phyloP scores from a whole-genome alignment of 2,797 vertebrate species.

The Acomys russatus region DNA sequence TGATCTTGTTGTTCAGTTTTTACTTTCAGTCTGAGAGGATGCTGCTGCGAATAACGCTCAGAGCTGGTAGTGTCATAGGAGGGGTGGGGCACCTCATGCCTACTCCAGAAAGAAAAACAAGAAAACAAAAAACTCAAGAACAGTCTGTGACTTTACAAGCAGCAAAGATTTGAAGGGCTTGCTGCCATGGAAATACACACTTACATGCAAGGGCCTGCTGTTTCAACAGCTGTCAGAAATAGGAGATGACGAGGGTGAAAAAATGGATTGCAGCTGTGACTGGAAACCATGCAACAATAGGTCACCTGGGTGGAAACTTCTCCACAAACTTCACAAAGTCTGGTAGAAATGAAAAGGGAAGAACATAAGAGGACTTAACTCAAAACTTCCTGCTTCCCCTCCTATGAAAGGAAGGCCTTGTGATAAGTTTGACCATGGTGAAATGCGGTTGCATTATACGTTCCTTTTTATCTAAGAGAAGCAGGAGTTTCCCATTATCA shows the following conservation, averaged over 20 bases:
- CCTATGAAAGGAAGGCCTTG: not conserved
- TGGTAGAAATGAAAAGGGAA: not conserved
- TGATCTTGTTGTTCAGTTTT: not conserved
- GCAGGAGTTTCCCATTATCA: not conserved
- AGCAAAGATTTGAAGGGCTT: not conserved
- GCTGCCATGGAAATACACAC: not conserved
- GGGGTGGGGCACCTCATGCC: not conserved
- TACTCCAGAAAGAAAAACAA: not conserved
- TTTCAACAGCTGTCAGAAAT: slow-evolving; percentile 10
- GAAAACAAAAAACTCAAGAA: not conserved
- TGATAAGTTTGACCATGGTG: not conserved
- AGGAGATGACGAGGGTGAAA: slow-evolving; percentile 14
- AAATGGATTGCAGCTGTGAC: not conserved
- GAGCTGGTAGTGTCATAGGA: not conserved
- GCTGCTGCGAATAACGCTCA: not conserved
- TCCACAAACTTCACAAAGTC: not conserved
- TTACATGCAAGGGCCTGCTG: not conserved
- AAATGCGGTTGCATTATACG: not conserved
- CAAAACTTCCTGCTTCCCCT: not conserved
- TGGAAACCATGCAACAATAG: not conserved
- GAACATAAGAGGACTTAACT: not conserved
- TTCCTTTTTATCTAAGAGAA: not conserved
- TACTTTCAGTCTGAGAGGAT: not conserved
- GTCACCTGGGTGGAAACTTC: not conserved
- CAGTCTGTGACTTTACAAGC: not conserved